Evolutionary conservation across 53 echinoderm and acorn worm species (phyloP).

Genomic region (Luidia sarsii): DNA sequence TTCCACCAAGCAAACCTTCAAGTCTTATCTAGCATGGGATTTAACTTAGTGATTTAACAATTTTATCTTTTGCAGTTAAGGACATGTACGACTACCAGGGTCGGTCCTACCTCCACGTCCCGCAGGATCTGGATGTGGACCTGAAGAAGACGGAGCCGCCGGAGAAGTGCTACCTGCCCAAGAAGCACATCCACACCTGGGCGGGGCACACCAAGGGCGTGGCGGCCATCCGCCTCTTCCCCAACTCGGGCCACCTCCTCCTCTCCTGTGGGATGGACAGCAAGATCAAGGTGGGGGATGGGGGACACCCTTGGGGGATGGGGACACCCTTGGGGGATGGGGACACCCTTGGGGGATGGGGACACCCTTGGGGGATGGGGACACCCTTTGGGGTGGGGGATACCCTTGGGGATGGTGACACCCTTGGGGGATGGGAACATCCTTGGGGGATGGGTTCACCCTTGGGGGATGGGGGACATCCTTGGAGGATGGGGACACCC

Average conservation of each 20-base stretch:
- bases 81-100: slow-evolving; percentile 97
- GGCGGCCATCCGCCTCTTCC: slow-evolving; percentile 85
- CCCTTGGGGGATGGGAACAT: no score
- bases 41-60: neutral
- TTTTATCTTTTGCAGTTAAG: slow-evolving; percentile 79
- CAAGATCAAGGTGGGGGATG: slow-evolving; percentile 99
- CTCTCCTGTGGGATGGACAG: slow-evolving; percentile 98
- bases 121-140: slow-evolving; percentile 90
- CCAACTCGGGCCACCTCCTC: slow-evolving; percentile 88
- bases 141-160: slow-evolving; percentile 78
- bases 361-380: no score
- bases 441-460: no score
- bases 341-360: no score
- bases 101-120: slow-evolving; percentile 92
- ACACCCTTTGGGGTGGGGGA: no score
- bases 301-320: no score
- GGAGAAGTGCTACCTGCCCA: slow-evolving; percentile 96
- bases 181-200: slow-evolving; percentile 96
- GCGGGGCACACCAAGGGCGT: slow-evolving; percentile 99
- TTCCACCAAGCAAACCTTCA: no score
- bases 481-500: no score
- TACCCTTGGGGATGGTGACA: no score
- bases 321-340: no score
- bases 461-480: no score
- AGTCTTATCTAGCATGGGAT: neutral